Evolutionary conservation across 64 coral and sea anemone species (phyloP), one percentile per base, ranked within the genome.

Genomic region (Cladopsammia gracilis): DNA sequence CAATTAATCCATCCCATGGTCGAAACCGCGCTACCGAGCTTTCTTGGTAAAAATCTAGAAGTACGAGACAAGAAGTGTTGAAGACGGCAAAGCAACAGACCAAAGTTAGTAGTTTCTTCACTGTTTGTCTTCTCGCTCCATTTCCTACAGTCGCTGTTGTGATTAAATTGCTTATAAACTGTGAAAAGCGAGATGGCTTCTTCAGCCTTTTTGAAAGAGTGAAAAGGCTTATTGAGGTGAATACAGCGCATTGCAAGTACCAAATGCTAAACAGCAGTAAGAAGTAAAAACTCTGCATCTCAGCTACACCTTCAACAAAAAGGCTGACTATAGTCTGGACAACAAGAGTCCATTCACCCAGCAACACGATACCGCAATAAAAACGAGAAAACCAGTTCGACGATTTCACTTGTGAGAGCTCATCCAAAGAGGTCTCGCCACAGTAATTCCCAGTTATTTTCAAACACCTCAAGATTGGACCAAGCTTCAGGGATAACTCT

Each of bases 401-500:
- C 3, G 50, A 56, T 18, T 45, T 1, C 4, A 7, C 23, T 14
- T 45, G 12, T 20, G 48, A 50, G 19, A 14, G 10, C 11, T 58
- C 23, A 25, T 78, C 25, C 57, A 82, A 6, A 1, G 25, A n/a
- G 64, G 16, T 8, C 10, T 82, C 42, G 13, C 78, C 78, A 19
- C 64, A 64, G 58, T 8, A 82, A 3, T 20, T 16, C 46, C 78
- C 78, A n/a, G 16, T n/a, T 43, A 82, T 59, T 34, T 64, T 82
- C 78, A 82, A 64, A 19, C 62, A 82, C 26, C 58, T 34, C 18
- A 82, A 82, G n/a, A 82, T 47, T n/a, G 13, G 78, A 22, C 18
- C 11, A 8, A 81, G 62, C 56, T 61, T 62, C 1, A 5, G 11
- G 2, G 56, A 80, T 12, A 80, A 8, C 52, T 81, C 14, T 81